phyloP scores from a whole-genome alignment of 1,140 invertebrate species.

The Pogonomyrmex barbatus region DNA sequence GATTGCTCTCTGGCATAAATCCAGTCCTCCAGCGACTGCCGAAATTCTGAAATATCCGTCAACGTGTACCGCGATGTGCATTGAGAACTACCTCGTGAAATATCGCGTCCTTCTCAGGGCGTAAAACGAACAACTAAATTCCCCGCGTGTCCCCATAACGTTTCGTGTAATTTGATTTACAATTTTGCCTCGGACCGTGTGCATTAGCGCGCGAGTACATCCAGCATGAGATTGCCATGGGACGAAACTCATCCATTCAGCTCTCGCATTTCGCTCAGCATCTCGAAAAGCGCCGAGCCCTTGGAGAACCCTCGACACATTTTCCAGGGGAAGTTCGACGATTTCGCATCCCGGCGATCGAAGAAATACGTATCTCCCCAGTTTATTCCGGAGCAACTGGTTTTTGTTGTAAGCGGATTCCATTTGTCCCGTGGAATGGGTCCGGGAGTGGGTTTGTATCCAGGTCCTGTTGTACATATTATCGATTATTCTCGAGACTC shows the following conservation, averaged over 20 bases:
- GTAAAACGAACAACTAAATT: conserved; percentile 54
- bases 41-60: conserved; percentile 41
- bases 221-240: conserved; percentile 22
- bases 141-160: not conserved
- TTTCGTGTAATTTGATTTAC: conserved; percentile 48
- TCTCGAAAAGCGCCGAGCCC: conserved; percentile 32
- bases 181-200: conserved; percentile 48
- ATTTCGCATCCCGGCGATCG: conserved; percentile 57
- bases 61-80: not conserved
- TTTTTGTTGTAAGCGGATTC: conserved; percentile 75
- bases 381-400: conserved; percentile 72
- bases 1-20: not conserved
- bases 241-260: conserved; percentile 53
- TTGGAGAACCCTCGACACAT: conserved; percentile 52
- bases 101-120: not conserved
- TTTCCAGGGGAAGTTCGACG: conserved; percentile 57
- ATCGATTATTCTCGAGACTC: conserved; percentile 74
- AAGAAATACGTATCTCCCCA: conserved; percentile 65
- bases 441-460: conserved; percentile 47
- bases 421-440: conserved; percentile 64
- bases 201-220: conserved; percentile 49
- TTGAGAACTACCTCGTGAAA: conserved; percentile 31
- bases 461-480: conserved; percentile 69
- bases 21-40: not conserved
- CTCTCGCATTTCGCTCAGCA: not conserved